These are phyloP conservation scores for Oreochromis mossambicus DNA, from an alignment of 2,797 vertebrate genomes.

Conservation along the genomic window DNA sequence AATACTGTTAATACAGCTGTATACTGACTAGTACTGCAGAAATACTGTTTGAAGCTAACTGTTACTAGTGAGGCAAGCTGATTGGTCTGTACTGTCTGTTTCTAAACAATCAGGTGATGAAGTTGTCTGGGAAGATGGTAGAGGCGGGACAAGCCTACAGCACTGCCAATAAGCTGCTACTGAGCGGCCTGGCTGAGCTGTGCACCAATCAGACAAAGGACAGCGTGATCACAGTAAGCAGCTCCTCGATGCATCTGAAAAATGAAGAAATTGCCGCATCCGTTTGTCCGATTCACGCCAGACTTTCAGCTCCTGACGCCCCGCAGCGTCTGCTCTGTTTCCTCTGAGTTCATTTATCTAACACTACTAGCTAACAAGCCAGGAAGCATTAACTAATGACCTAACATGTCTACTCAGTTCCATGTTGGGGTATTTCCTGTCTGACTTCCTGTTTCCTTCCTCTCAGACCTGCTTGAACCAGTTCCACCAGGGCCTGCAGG, in stretches of 20 bases:
- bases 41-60: not conserved
- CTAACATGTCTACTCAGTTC: not conserved
- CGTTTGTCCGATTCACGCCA: rapidly evolving
- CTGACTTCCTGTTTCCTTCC: conserved; percentile 31
- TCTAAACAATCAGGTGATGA: conserved; percentile 69
- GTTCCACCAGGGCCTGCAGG: conserved; percentile 75
- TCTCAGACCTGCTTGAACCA: conserved; percentile 71
- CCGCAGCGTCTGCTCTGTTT: not conserved
- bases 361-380: not conserved
- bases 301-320: not conserved
- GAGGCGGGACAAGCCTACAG: conserved; percentile 75
- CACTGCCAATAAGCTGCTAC: conserved; percentile 72
- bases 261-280: not conserved
- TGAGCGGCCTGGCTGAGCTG: conserved; percentile 68
- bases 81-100: not conserved
- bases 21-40: not conserved
- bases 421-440: not conserved
- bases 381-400: not conserved
- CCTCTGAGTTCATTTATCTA: not conserved
- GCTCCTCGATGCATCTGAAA: not conserved
- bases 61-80: not conserved
- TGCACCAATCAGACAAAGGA: conserved; percentile 49
- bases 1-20: not conserved
- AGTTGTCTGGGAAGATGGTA: conserved; percentile 72
- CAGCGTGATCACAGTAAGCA: conserved; percentile 48